Percentiles rank a stretch among this genome's conserved stretches.
Conservation (phyloP, 2,113 vertebrate species). For the Neomonachus schauinslandi region DNA sequence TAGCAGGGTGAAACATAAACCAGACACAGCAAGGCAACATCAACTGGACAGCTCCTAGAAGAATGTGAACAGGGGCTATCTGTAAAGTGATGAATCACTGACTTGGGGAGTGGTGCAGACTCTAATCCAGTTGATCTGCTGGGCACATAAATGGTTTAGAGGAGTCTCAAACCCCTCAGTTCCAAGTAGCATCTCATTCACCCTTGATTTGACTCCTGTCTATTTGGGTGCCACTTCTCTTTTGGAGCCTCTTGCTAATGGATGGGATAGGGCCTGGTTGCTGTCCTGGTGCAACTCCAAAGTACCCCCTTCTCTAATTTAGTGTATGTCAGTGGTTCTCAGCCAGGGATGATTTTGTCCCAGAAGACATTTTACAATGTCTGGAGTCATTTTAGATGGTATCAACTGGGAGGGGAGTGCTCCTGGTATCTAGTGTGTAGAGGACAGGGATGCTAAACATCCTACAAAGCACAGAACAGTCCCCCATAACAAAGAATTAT, state of each 20-base stretch:
- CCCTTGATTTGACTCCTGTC: neutral
- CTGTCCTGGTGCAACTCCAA: too few species aligned
- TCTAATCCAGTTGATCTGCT: neutral
- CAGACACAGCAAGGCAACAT: constrained; percentile 24
- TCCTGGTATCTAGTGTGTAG: neutral
- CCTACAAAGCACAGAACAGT: too few species aligned
- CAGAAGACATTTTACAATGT: neutral
- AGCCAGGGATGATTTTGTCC: neutral
- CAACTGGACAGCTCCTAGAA: constrained; percentile 25
- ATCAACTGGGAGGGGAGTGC: neutral
- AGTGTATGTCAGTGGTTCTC: neutral
- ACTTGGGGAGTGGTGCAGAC: neutral
- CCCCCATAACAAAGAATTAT: neutral
- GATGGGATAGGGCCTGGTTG: neutral
- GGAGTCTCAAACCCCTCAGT: neutral
- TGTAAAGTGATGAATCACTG: constrained; percentile 51
- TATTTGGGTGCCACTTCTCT: neutral
- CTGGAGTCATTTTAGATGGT: neutral
- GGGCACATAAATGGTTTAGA: neutral
- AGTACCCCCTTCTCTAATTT: neutral
- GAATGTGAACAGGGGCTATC: constrained; percentile 38
- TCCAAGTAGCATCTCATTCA: neutral
- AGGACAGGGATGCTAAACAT: neutral
- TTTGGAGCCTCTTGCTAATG: neutral
- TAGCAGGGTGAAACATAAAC: neutral